Evolutionary conservation across 2,888 invertebrate species (phyloP).

Genomic region (Dryadula phaetusa): DNA sequence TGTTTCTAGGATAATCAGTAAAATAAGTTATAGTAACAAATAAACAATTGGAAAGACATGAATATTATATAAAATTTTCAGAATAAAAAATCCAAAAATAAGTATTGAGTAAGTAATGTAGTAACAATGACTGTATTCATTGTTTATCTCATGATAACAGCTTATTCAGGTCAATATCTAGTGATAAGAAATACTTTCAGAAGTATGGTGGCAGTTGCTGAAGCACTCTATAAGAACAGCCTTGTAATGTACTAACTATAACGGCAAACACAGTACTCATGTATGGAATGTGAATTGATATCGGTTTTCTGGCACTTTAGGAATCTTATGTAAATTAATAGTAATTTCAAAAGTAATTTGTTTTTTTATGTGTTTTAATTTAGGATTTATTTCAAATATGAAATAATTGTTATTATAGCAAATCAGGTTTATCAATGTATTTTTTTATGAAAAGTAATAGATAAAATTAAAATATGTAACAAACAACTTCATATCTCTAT

Average conservation of each 20-base stretch:
- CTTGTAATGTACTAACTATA: conserved; percentile 46
- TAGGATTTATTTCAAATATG: too few relatives aligned
- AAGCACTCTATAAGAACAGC: conserved; percentile 43
- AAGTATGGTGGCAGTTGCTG: conserved; percentile 23
- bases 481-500: neutral
- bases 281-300: conserved; percentile 17
- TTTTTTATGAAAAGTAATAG: too few relatives aligned
- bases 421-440: too few relatives aligned
- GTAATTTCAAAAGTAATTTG: neutral
- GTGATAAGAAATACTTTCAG: conserved; percentile 55
- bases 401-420: too few relatives aligned
- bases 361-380: too few relatives aligned
- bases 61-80: too few relatives aligned
- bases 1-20: neutral
- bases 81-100: conserved; percentile 17
- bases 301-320: neutral
- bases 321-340: neutral
- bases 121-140: conserved; percentile 41
- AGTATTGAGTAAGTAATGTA: conserved; percentile 13
- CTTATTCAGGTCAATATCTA: conserved; percentile 78
- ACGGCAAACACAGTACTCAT: neutral
- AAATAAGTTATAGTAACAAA: neutral
- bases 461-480: neutral
- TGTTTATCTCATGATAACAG: conserved; percentile 65
- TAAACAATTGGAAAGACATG: neutral